Evolutionary conservation across 1,140 invertebrate species (phyloP).

Genomic region (Drosophila kohkoa): DNA sequence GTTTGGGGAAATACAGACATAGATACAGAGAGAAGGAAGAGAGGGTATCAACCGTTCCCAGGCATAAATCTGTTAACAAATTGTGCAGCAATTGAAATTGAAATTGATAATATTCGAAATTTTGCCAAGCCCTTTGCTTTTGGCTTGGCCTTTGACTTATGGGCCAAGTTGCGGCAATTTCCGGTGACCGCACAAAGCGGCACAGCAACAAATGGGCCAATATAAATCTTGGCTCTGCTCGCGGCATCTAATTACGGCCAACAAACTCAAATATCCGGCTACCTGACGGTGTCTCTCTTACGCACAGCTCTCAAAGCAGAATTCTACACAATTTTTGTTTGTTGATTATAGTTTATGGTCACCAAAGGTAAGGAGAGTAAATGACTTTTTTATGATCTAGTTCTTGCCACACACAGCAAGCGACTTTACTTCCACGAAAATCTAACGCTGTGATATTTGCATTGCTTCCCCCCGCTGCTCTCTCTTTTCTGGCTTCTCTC

Average conservation of each 20-base stretch:
- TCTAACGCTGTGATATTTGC: slow-evolving; percentile 37
- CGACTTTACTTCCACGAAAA: slow-evolving; percentile 33
- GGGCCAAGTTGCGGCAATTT: slow-evolving; percentile 33
- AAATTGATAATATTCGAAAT: not conserved
- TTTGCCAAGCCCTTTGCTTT: not conserved
- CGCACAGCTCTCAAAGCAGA: not conserved
- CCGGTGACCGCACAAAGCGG: slow-evolving; percentile 57
- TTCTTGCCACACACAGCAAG: slow-evolving; percentile 50
- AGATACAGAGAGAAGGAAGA: not conserved
- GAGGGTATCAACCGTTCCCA: slow-evolving; percentile 17
- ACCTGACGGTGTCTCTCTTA: slow-evolving; percentile 22
- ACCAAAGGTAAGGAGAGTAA: slow-evolving; percentile 18
- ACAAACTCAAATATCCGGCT: slow-evolving; percentile 51
- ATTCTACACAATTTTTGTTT: slow-evolving; percentile 32
- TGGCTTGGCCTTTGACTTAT: slow-evolving; percentile 38
- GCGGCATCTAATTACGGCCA: slow-evolving; percentile 43
- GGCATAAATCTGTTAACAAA: slow-evolving; percentile 49
- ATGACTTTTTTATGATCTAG: slow-evolving; percentile 58
- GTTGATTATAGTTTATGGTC: slow-evolving; percentile 51
- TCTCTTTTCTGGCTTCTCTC: not conserved
- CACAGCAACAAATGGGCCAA: slow-evolving; percentile 26
- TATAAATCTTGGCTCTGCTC: slow-evolving; percentile 35
- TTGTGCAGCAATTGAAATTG: slow-evolving; percentile 29
- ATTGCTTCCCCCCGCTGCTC: slow-evolving; percentile 26
- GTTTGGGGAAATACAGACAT: too few relatives aligned